Base-by-base conservation (phyloP, 2,888 invertebrate species). In the Panopea generosa region DNA sequence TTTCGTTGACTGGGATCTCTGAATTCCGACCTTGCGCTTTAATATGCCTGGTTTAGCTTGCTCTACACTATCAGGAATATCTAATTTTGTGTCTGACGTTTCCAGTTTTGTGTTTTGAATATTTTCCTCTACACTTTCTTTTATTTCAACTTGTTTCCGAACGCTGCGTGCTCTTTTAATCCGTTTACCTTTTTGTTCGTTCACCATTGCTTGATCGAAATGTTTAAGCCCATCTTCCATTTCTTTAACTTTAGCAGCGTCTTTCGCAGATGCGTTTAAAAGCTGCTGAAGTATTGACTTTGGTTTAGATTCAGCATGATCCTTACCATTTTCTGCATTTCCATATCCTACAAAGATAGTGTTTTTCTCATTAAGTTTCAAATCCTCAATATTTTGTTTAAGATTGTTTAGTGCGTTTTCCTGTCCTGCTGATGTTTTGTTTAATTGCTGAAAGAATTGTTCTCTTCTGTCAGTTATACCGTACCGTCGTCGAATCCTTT, bases 261-360 rank as follows among this genome's bases (percentile, higher is more conserved):
- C 76, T 49, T 70, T 71, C 4, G 70, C 66, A 0, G 76, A 71
- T 11, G 66, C 76, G 22, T 76, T 70, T 40, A 76, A 50, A 16
- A 76, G 71, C 47, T 71, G 66, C 55, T 67, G 61, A 9, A 76
- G 49, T 20, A 76, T 22, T 22, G 76, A 76, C 20, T 63, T 76
- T 22, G 70, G 76, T 22, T 76, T 67, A 50, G 60, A n/a, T 11
- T 60, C 53, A 7, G 47, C 45, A 16, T 52, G 24, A 2, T 22
- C n/a, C 9, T 61, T 33, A 6, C 24, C 20, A 1, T 43, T 7
- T n/a, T 52, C 26, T 38, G 52, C 26, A 16, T 22, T 26, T 33
- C 33, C 33, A 33, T 33, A 33, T 11, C 11, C 33, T 11, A 11
- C 11, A 33, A 33, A 11, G 4, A 7, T 33, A 11, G 33, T 7